Conservation (phyloP, 1,140 invertebrate genomes). For the Meloidogyne hapla region DNA sequence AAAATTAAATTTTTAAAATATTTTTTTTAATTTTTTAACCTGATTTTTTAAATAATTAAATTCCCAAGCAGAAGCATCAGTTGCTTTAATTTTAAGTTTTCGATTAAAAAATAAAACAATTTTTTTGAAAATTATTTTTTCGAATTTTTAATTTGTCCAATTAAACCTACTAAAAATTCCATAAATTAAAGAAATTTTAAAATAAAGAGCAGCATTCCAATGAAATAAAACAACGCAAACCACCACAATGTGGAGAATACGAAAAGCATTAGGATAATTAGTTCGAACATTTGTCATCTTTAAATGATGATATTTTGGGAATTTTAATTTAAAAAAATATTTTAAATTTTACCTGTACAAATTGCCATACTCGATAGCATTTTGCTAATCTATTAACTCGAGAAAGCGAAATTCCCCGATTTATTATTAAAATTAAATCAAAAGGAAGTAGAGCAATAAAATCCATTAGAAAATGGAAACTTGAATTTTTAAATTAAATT, state of each 20-base stretch:
- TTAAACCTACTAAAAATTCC: slow-evolving; percentile 39
- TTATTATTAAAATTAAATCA: slow-evolving; percentile 39
- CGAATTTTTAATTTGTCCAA: slow-evolving; percentile 18
- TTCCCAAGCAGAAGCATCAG: slow-evolving; percentile 46
- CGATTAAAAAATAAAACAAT: too few species aligned
- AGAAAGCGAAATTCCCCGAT: slow-evolving; percentile 32
- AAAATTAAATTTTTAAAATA: neutral
- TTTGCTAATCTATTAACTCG: slow-evolving; percentile 45
- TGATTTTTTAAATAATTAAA: slow-evolving; percentile 50
- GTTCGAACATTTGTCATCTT: slow-evolving; percentile 50
- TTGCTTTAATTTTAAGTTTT: slow-evolving; percentile 25
- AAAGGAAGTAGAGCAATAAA: slow-evolving; percentile 37
- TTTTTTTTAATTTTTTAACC: neutral
- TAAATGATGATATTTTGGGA: neutral
- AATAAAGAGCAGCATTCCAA: slow-evolving; percentile 54
- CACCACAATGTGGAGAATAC: slow-evolving; percentile 52
- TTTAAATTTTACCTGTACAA: slow-evolving; percentile 32
- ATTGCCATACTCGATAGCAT: slow-evolving; percentile 38
- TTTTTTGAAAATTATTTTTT: slow-evolving; percentile 18
- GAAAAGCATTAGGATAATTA: slow-evolving; percentile 54
- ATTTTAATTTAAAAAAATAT: too few species aligned
- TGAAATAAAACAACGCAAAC: slow-evolving; percentile 50
- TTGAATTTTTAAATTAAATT: slow-evolving; percentile 9
- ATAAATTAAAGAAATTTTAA: slow-evolving; percentile 48
- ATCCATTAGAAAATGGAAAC: slow-evolving; percentile 42